A percentile compares a stretch with the other conserved stretches of the same genome.
phyloP scores from a whole-genome alignment of 2,888 invertebrate genomes.

The Drosophila picticornis region DNA sequence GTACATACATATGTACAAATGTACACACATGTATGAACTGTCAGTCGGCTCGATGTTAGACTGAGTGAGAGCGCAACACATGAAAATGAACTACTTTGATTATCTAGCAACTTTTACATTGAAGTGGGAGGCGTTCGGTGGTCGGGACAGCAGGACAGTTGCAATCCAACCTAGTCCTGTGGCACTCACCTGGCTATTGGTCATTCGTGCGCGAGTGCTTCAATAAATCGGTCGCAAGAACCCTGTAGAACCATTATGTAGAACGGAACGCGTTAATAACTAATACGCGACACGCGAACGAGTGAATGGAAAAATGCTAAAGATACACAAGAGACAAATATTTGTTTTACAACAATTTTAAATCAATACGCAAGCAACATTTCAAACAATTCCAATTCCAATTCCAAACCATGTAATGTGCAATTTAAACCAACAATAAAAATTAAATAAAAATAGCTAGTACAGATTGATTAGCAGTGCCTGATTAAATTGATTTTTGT shows the following conservation, averaged over 20 bases:
- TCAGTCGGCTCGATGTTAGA: not conserved
- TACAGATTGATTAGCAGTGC: not conserved
- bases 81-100: slow-evolving; percentile 49
- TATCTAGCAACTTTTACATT: slow-evolving; percentile 13
- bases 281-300: slow-evolving; percentile 56
- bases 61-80: slow-evolving; percentile 43
- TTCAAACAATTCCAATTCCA: not conserved
- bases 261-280: slow-evolving; percentile 46
- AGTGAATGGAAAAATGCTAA: slow-evolving; percentile 34
- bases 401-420: not conserved
- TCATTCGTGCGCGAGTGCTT: slow-evolving; percentile 68
- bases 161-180: slow-evolving; percentile 23
- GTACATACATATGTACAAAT: not conserved
- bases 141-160: slow-evolving; percentile 26
- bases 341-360: slow-evolving; percentile 18
- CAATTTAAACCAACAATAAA: not conserved
- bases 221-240: slow-evolving; percentile 55
- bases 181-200: slow-evolving; percentile 26
- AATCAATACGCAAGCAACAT: slow-evolving; percentile 41
- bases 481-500: not conserved
- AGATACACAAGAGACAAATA: slow-evolving; percentile 32
- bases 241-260: slow-evolving; percentile 30
- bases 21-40: not conserved
- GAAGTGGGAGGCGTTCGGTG: slow-evolving; percentile 12
- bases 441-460: not conserved